These are phyloP conservation scores for Drosophila sturtevanti DNA, from an alignment of 1,140 invertebrate genomes.

Conservation along the genomic window DNA sequence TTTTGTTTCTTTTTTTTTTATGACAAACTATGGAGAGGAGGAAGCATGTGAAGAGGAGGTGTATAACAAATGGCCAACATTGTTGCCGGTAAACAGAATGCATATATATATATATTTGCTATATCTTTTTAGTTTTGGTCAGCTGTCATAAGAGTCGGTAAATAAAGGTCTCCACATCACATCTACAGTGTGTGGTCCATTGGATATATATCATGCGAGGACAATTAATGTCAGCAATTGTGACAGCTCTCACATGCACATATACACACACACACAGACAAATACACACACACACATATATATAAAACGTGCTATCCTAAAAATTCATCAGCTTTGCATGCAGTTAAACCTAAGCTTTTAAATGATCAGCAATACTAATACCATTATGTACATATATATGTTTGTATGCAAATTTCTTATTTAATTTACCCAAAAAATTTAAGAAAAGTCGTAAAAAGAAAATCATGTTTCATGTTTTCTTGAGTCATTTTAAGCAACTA, in stretches of 20 bases:
- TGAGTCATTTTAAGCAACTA: constrained; percentile 49
- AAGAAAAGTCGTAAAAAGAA: constrained; percentile 11
- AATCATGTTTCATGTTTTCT: constrained; percentile 10
- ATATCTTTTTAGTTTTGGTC: constrained; percentile 27
- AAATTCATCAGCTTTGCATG: neutral
- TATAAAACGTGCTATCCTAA: neutral
- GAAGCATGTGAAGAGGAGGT: neutral
- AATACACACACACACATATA: constrained; percentile 31
- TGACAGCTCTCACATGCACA: constrained; percentile 55
- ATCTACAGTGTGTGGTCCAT: constrained; percentile 49
- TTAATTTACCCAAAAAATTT: constrained; percentile 18
- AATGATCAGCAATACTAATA: constrained; percentile 17
- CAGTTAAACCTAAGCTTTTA: neutral
- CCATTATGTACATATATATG: too few species aligned
- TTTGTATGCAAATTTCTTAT: constrained; percentile 12
- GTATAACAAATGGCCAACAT: constrained; percentile 22
- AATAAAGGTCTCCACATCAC: constrained; percentile 2
- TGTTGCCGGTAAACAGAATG: constrained; percentile 44
- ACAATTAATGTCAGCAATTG: constrained; percentile 66
- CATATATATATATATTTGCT: neutral
- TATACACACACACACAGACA: too few species aligned
- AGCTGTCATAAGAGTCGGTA: constrained; percentile 57
- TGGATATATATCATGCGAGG: constrained; percentile 55
- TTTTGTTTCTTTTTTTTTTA: too few species aligned
- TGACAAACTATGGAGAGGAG: constrained; percentile 28